Conservation (phyloP, 2,888 invertebrate species). For the Tenodera sinensis region DNA sequence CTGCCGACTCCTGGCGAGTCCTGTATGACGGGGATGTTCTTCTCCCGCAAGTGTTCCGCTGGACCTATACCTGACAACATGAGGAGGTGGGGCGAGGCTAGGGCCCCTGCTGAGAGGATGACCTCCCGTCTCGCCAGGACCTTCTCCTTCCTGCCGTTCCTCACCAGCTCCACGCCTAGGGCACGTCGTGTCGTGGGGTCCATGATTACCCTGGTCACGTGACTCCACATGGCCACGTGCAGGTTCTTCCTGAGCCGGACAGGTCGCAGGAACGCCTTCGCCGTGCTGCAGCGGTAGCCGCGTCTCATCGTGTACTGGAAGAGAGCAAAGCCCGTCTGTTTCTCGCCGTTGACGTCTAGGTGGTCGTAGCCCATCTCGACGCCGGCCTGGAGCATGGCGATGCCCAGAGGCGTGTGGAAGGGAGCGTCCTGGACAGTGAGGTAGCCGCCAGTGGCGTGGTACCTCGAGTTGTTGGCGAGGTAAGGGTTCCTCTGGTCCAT, state of each 20-base stretch:
- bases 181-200: constrained; percentile 69
- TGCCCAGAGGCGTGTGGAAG: constrained; percentile 77
- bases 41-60: constrained; percentile 63
- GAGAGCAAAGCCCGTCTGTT: constrained; percentile 82
- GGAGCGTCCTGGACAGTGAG: constrained; percentile 74
- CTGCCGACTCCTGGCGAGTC: constrained; percentile 80
- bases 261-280: constrained; percentile 81
- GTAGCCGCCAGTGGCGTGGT: constrained; percentile 73
- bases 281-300: constrained; percentile 76
- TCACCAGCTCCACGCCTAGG: constrained; percentile 74
- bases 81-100: constrained; percentile 86
- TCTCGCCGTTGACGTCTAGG: constrained; percentile 77
- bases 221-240: constrained; percentile 75
- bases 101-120: constrained; percentile 60
- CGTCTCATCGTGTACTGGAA: constrained; percentile 87
- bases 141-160: constrained; percentile 55
- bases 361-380: constrained; percentile 89
- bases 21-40: constrained; percentile 68
- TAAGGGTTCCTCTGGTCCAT: constrained; percentile 87
- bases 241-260: constrained; percentile 72
- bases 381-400: constrained; percentile 84
- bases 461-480: constrained; percentile 65
- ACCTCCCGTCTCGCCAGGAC: constrained; percentile 67
- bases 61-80: constrained; percentile 90
- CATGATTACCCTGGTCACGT: constrained; percentile 66